These are phyloP conservation scores for Holothuria scabra DNA, from an alignment of 53 echinoderm and acorn worm genomes.

Conservation along the genomic window DNA sequence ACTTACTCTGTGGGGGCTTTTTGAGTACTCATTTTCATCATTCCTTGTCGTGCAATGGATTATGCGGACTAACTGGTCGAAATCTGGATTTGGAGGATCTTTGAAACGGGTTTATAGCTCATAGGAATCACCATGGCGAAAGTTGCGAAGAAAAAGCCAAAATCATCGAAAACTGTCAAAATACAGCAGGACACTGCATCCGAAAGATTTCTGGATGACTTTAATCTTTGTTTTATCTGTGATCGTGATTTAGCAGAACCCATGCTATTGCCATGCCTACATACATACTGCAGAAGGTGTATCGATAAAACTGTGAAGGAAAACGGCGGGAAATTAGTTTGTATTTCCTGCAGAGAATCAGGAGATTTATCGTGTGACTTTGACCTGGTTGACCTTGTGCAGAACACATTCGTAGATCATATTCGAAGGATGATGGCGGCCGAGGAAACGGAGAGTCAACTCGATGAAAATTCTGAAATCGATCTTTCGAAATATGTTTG, in stretches of 20 bases:
- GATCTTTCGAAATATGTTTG: slow-evolving; percentile 61
- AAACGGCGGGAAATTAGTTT: slow-evolving; percentile 56
- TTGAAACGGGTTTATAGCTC: no score
- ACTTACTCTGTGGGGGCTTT: no score
- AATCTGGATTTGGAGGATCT: no score
- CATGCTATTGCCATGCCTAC: slow-evolving; percentile 61
- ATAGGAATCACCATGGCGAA: no score
- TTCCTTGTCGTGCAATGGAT: no score
- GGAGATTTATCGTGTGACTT: slow-evolving; percentile 16
- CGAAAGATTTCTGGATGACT: slow-evolving; percentile 60
- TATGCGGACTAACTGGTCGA: no score
- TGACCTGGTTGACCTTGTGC: slow-evolving; percentile 34
- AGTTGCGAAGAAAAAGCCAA: no score
- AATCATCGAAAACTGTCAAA: no score
- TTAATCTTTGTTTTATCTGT: slow-evolving; percentile 56
- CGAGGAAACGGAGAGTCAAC: slow-evolving; percentile 3
- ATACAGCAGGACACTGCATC: not conserved
- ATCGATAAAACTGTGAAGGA: slow-evolving; percentile 54
- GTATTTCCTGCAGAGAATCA: slow-evolving; percentile 51
- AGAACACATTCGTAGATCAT: slow-evolving; percentile 38
- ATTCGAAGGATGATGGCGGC: slow-evolving; percentile 41
- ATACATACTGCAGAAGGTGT: slow-evolving; percentile 64
- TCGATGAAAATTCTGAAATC: not conserved
- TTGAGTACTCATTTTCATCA: no score
- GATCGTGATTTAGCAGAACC: slow-evolving; percentile 66